Base-by-base conservation (phyloP, 2,113 vertebrate genomes). In the Oryzias javanicus region DNA sequence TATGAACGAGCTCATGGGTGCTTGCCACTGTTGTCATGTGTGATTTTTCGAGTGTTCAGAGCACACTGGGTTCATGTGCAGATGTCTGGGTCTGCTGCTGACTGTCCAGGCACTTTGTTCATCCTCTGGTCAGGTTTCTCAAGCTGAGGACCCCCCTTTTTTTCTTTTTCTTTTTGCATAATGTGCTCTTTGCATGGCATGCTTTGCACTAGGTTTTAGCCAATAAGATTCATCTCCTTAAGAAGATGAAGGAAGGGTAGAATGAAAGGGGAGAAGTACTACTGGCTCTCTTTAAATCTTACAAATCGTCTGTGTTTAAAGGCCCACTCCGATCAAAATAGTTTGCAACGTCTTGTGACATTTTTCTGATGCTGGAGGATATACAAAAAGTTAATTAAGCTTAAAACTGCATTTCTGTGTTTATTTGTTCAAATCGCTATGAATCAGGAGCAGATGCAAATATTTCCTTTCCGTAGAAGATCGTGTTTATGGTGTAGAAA, bases 171-270 rank as follows among this genome's bases (percentile, higher is more conserved):
- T 35, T 13, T 49, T 72, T 59, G 52, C 42, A 51, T 60, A 69
- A 67, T 76, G 77, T 87, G 66, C 81, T 78, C 86, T 74, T 80
- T 91, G 90, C 91, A 91, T 92, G 91, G 91, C 90, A 90, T 91
- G 90, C 80, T 78, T 71, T 88, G 61, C 76, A 77, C 51, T 79
- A 79, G 79, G 84, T 86, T 35, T 74, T 79, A 72, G 58, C 59
- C 58, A 83, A 80, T 67, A 16, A 76, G 52, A 85, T 72, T 22
- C 64, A 58, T 78, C 62, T 68, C 53, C 4, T 19, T 35, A 35
- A 35, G 35, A 35, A 65, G 70, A 45, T 64, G 83, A 86, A 91
- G 90, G 74, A 86, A 83, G 88, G 88, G 88, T 91, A 88, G 82
- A 91, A 91, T 91, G 90, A 90, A 77, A 22, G 15, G 61, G 42